A percentile compares a stretch with the other conserved stretches of the same genome.
These are phyloP conservation scores for Trialeurodes vaporariorum DNA, from an alignment of 1,140 invertebrate genomes.

Conservation along the genomic window DNA sequence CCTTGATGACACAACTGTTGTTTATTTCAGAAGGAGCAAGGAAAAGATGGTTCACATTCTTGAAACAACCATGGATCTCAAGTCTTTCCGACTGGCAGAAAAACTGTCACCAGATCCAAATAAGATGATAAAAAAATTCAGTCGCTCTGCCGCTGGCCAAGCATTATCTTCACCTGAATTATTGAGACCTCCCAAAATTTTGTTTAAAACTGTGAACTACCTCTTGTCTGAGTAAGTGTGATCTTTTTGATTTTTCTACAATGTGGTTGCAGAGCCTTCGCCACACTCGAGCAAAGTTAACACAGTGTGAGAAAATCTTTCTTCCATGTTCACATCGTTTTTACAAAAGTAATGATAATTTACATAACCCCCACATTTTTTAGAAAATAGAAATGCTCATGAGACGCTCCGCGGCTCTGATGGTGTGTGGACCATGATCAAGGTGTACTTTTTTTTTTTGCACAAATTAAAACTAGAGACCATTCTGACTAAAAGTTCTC, in stretches of 20 bases:
- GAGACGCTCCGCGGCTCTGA: too few species aligned
- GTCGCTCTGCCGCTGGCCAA: slow-evolving; percentile 13
- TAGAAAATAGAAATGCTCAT: too few species aligned
- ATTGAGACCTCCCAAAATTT: slow-evolving; percentile 11
- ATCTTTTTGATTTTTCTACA: slow-evolving; percentile 1
- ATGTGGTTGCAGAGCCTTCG: too few species aligned
- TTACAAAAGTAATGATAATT: too few species aligned
- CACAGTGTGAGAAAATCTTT: background rate
- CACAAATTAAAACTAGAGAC: too few species aligned
- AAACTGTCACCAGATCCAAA: background rate
- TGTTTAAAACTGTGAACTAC: slow-evolving; percentile 12
- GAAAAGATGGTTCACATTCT: slow-evolving; percentile 7
- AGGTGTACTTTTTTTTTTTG: too few species aligned
- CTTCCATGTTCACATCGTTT: too few species aligned
- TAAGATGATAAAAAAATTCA: slow-evolving; percentile 13
- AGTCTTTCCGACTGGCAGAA: background rate
- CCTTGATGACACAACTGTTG: too few species aligned
- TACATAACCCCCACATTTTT: too few species aligned
- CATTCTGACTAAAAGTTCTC: too few species aligned
- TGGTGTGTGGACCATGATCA: too few species aligned
- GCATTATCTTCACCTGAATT: slow-evolving; percentile 6
- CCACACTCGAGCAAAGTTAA: too few species aligned
- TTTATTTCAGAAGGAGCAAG: slow-evolving; percentile 3
- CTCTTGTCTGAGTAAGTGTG: slow-evolving; percentile 11
- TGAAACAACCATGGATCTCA: background rate